Evolutionary conservation across 2,113 vertebrate genomes (phyloP), one percentile per base, ranked within the genome.

Genomic region (Setophaga coronata): DNA sequence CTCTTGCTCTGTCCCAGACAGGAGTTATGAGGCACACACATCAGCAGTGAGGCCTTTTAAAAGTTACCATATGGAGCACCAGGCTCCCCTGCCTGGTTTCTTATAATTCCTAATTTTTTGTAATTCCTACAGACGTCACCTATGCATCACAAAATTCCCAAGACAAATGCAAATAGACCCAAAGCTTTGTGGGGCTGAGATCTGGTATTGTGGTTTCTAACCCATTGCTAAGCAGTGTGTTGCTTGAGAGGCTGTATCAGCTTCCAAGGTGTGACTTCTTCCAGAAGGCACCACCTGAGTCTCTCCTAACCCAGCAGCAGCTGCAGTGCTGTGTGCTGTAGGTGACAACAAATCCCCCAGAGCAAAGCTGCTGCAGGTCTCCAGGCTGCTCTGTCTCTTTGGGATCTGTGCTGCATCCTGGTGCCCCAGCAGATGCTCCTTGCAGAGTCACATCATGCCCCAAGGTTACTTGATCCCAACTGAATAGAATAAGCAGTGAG

Each of bases 151-250:
- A 19, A 76, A 82, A 57, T 31, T 96, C 73, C 94, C 90, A 61
- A 73, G 57, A 62, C 40, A 87, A 45, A 84, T 84, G 61, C 34
- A 95, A 92, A 92, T 7, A 73, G 42, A 60, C 47, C 77, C 53
- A 62, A 74, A 91, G 65, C 72, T 86, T 93, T 36, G 70, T 47
- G 50, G 58, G 26, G 14, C 62, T 92, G 33, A 70, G 54, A 69
- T 85, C 36, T 67, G 23, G 56, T 47, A 7, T 66, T 56, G 61
- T 67, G 28, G n/a, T 94, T 97, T 88, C 94, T 80, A 97, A 96
- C 69, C 76, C 87, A 77, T 53, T 4, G 6, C 53, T 91, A 73
- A 82, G 47, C 33, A 93, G 9, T 1, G 1, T 19, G 12, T 29
- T n/a, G 10, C 21, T 69, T 65, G 9, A 61, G 58, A 31, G 34